These are phyloP conservation scores for Urocitellus parryii DNA, from an alignment of 2,113 vertebrate species.

Conservation along the genomic window DNA sequence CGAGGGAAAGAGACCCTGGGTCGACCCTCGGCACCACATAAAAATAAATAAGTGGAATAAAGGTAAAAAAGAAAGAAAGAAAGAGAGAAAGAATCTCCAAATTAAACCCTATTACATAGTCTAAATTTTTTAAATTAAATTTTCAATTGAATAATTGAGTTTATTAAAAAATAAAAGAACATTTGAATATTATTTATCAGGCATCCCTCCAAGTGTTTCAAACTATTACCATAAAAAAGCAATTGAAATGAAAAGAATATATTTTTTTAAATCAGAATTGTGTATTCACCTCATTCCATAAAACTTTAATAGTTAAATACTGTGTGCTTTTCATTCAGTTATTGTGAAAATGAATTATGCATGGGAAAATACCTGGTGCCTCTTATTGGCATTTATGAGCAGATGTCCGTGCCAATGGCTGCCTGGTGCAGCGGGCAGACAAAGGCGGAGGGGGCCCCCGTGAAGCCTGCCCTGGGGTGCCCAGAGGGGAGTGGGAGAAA, in stretches of 20 bases:
- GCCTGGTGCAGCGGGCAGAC: neutral
- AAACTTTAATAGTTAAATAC: constrained; percentile 66
- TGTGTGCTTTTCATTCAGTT: constrained; percentile 53
- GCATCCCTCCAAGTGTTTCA: neutral
- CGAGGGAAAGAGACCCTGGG: too few relatives aligned
- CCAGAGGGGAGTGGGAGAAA: neutral
- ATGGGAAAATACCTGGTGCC: neutral
- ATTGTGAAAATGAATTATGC: constrained; percentile 49
- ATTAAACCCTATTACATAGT: neutral
- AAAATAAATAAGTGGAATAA: too few relatives aligned
- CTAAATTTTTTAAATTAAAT: neutral
- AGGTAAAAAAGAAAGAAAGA: too few relatives aligned
- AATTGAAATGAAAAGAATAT: constrained; percentile 21
- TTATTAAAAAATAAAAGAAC: constrained; percentile 53
- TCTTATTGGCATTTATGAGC: constrained; percentile 33
- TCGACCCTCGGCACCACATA: too few relatives aligned
- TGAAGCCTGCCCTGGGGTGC: neutral
- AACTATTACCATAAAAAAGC: constrained; percentile 7
- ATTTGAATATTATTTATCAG: constrained; percentile 34
- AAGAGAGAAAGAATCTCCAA: constrained; percentile 6
- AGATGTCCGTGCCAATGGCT: neutral
- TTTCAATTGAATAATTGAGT: constrained; percentile 56
- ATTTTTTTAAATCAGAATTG: constrained; percentile 40
- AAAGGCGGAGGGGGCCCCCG: neutral
- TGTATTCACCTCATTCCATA: neutral